These are phyloP conservation scores for Zaprionus gabonicus DNA, from an alignment of 1,140 invertebrate species.

Conservation along the genomic window DNA sequence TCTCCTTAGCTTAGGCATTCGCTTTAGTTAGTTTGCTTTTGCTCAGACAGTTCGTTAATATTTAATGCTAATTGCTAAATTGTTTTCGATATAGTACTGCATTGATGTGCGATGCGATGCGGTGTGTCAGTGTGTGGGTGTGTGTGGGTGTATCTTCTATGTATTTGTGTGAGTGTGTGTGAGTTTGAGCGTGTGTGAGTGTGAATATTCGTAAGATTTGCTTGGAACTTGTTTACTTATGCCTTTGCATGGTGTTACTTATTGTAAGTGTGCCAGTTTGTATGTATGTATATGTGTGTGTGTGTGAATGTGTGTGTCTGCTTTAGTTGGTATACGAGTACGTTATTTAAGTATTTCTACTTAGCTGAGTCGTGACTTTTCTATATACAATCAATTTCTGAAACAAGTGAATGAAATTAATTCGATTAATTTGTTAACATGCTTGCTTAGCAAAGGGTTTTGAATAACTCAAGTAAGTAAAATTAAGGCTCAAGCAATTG, in stretches of 20 bases:
- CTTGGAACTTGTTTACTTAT: conserved; percentile 67
- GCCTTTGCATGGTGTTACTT: conserved; percentile 40
- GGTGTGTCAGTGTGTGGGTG: conserved; percentile 21
- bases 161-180: conserved; percentile 24
- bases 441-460: conserved; percentile 14
- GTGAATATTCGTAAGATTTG: conserved; percentile 55
- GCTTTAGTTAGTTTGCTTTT: conserved; percentile 74
- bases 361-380: conserved; percentile 23
- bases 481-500: background rate
- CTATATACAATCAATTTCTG: conserved; percentile 42
- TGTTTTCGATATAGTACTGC: conserved; percentile 58
- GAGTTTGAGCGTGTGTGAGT: conserved; percentile 18
- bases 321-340: conserved; percentile 39
- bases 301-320: conserved; percentile 4
- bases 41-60: conserved; percentile 71
- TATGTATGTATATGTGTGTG: conserved; percentile 12
- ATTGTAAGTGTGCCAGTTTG: conserved; percentile 34
- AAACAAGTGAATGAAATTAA: conserved; percentile 24
- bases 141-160: background rate
- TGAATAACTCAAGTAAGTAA: conserved; percentile 2
- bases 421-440: conserved; percentile 16
- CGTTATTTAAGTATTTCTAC: conserved; percentile 26
- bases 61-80: conserved; percentile 77
- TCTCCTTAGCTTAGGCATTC: conserved; percentile 59
- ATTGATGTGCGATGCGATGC: conserved; percentile 53